Base-by-base conservation (phyloP, 2,888 invertebrate genomes). In the Drosophila greeni region DNA sequence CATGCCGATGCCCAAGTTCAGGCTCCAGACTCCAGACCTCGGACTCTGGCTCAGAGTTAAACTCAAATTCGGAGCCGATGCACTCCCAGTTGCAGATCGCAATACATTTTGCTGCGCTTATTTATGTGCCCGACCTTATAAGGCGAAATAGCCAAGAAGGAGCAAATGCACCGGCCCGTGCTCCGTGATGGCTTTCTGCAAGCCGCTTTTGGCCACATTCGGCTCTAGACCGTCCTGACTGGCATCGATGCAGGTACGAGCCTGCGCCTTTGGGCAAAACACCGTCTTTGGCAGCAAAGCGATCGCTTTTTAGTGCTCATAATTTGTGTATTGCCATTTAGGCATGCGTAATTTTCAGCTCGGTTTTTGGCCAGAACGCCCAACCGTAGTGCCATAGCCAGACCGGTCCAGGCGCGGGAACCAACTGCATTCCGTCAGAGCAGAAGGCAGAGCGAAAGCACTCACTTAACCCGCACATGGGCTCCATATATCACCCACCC, bases 41-140 rank as follows among this genome's bases (percentile, higher is more conserved):
- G 2, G 39, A 20, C 26, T 12, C 12, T 12, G 14, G 24, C 31
- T 16, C 26, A 29, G 26, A 29, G 26, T 29, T 29, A 9, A 29
- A 29, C 26, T 26, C 6, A 54, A 47, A 54, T 33, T 29, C 51
- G 20, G 26, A 29, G 12, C 40, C 34, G 57, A 56, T 61, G 55
- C 58, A 36, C 45, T 16, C 29, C 23, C 52, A 12, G 48, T 26
- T 49, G 36, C 40, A 40, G 20, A 31, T 72, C 66, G 73, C 75
- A 70, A 82, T 77, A 73, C 76, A 75, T 83, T 78, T 65, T 68
- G 69, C 60, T 52, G 76, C 62, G 74, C 78, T 83, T 82, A 84
- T 82, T 82, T 82, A 82, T 82, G 84, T 82, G 73, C 77, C 70
- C 83, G 75, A 78, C 82, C 82, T 82, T 82, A 82, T 82, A 82